phyloP scores from a whole-genome alignment of 2,888 invertebrate species.

The Lottia gigantea region DNA sequence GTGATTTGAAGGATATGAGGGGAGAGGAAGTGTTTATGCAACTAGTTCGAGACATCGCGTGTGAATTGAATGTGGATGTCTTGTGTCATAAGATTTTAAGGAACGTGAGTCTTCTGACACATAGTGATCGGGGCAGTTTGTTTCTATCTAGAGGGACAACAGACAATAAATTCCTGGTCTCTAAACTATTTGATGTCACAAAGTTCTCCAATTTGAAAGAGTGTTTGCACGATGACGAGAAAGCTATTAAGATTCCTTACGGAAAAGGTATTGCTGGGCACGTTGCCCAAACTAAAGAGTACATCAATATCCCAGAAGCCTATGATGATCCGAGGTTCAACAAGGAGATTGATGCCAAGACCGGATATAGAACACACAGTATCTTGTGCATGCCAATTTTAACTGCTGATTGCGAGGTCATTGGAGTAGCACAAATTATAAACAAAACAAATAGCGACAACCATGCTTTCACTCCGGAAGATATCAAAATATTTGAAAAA shows the following conservation, averaged over 20 bases:
- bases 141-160: constrained; percentile 85
- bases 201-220: constrained; percentile 77
- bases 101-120: constrained; percentile 89
- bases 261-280: constrained; percentile 92
- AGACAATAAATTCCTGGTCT: constrained; percentile 82
- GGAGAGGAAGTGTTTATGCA: constrained; percentile 92
- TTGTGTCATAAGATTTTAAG: constrained; percentile 94
- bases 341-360: constrained; percentile 86
- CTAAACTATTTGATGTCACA: constrained; percentile 92
- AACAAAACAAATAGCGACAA: constrained; percentile 86
- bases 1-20: constrained; percentile 1
- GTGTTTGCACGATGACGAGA: constrained; percentile 33
- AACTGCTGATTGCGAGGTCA: constrained; percentile 93
- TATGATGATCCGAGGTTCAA: constrained; percentile 93
- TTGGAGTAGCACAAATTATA: constrained; percentile 96
- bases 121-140: constrained; percentile 86
- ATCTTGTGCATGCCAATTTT: constrained; percentile 94
- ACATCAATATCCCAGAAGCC: constrained; percentile 90
- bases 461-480: constrained; percentile 84
- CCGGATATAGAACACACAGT: constrained; percentile 88
- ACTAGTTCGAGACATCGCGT: constrained; percentile 91
- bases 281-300: constrained; percentile 88
- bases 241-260: constrained; percentile 77
- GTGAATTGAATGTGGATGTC: constrained; percentile 93
- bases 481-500: constrained; percentile 90